phyloP scores from a whole-genome alignment of 2,888 invertebrate genomes.

The Melieria crassipennis region DNA sequence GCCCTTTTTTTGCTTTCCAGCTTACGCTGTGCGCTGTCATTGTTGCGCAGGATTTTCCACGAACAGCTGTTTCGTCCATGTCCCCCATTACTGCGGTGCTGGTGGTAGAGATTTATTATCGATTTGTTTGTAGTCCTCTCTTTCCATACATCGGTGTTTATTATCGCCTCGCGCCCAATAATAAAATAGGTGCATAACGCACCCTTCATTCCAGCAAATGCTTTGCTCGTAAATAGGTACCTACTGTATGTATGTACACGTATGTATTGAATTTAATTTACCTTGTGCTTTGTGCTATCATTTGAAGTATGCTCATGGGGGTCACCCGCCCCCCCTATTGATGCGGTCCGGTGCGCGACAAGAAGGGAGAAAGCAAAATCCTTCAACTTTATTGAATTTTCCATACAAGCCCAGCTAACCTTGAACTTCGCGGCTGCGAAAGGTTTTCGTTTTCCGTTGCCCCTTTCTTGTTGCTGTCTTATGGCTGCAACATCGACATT shows the following conservation, averaged over 20 bases:
- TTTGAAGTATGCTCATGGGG: background rate
- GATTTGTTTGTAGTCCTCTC: background rate
- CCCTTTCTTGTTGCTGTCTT: background rate
- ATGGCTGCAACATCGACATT: background rate
- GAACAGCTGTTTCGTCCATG: background rate
- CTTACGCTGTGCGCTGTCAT: too few relatives aligned
- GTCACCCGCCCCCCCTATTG: too few relatives aligned
- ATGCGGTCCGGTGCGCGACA: too few relatives aligned
- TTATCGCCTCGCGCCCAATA: background rate
- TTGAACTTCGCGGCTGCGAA: constrained; percentile 44
- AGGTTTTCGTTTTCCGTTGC: constrained; percentile 26
- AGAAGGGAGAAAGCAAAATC: constrained; percentile 8
- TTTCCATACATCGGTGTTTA: background rate
- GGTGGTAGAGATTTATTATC: background rate
- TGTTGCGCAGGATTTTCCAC: background rate
- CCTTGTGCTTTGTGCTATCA: background rate
- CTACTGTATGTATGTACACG: too few relatives aligned
- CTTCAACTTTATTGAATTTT: constrained; percentile 35
- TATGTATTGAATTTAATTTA: too few relatives aligned
- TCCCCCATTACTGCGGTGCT: background rate
- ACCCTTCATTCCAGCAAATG: too few relatives aligned
- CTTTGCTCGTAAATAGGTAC: too few relatives aligned
- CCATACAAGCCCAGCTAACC: constrained; percentile 31
- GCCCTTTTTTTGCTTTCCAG: too few relatives aligned
- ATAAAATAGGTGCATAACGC: background rate